Conservation (phyloP, 2,797 vertebrate species). For the Epinephelus malabaricus region DNA sequence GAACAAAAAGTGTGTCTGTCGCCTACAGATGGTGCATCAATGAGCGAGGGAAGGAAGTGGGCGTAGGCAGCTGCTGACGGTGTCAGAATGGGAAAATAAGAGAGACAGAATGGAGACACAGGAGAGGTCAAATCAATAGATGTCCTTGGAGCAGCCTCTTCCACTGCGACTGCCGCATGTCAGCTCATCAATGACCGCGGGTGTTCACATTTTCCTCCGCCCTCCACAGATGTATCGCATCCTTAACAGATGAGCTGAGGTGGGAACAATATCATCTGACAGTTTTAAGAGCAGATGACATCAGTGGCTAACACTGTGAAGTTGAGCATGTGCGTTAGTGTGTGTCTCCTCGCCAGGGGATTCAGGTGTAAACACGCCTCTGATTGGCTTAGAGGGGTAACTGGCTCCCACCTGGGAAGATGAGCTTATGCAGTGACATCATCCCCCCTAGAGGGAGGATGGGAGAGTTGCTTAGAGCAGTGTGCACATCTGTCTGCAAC, state of each 20-base stretch:
- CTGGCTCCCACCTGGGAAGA: constrained; percentile 56
- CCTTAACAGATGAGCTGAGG: constrained; percentile 30
- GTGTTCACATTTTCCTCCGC: constrained; percentile 30
- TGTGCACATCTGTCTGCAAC: constrained; percentile 49
- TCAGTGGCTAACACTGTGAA: constrained; percentile 31
- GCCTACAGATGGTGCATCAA: constrained; percentile 51
- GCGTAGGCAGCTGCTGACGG: constrained; percentile 45
- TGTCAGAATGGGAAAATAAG: constrained; percentile 50
- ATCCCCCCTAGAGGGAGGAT: constrained; percentile 20
- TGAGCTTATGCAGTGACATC: constrained; percentile 55
- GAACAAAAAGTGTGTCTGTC: constrained; percentile 27
- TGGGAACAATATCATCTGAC: constrained; percentile 26
- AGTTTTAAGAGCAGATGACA: constrained; percentile 46
- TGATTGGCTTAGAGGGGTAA: constrained; percentile 58
- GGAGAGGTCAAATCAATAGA: constrained; percentile 73
- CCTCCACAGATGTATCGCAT: constrained; percentile 3
- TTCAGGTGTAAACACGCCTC: constrained; percentile 53
- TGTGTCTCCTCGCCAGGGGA: neutral
- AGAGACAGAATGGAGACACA: constrained; percentile 43
- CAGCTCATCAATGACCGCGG: constrained; percentile 1
- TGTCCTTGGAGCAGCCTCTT: constrained; percentile 38
- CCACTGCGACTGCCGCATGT: neutral
- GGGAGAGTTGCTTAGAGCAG: constrained; percentile 8
- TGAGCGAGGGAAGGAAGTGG: constrained; percentile 52
- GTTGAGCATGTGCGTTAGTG: neutral